A percentile compares a stretch with the other conserved stretches of the same genome.
phyloP scores from a whole-genome alignment of 2,888 invertebrate species.

The Lobophora halterata region DNA sequence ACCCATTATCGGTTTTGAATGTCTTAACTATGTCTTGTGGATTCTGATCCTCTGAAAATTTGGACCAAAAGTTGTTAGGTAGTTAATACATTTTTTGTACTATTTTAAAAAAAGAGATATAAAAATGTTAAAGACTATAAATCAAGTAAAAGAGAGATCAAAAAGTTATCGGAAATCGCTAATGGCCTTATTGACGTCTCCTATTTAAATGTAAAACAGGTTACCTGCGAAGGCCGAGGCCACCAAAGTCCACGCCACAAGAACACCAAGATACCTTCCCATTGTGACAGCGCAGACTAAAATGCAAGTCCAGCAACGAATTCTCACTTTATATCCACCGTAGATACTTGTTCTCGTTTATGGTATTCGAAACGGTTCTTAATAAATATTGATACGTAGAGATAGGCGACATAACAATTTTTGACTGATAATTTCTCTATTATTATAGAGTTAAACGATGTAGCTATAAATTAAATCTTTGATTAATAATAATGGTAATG shows the following conservation, averaged over 20 bases:
- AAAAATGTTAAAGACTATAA: too few relatives aligned
- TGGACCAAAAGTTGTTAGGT: neutral
- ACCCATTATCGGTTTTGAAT: conserved; percentile 33
- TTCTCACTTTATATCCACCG: conserved; percentile 57
- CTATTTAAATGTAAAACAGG: conserved; percentile 16
- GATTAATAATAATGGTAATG: conserved; percentile 29
- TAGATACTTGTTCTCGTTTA: conserved; percentile 43
- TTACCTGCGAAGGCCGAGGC: conserved; percentile 41
- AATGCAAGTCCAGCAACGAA: conserved; percentile 50
- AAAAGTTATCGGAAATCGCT: conserved; percentile 6
- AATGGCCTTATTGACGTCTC: conserved; percentile 1
- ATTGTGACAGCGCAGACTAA: conserved; percentile 47
- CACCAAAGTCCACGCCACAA: conserved; percentile 34
- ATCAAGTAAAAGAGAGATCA: neutral
- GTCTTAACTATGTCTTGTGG: conserved; percentile 22
- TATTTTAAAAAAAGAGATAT: too few relatives aligned
- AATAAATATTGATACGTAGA: conserved; percentile 52
- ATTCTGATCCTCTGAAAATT: conserved; percentile 16
- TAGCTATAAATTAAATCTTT: conserved; percentile 29
- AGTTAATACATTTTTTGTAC: too few relatives aligned
- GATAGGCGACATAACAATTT: conserved; percentile 47
- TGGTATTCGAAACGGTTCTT: conserved; percentile 56
- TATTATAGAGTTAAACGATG: conserved; percentile 45
- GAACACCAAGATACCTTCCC: conserved; percentile 38
- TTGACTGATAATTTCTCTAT: conserved; percentile 46